Base-by-base conservation (phyloP, 2,113 vertebrate species). In the Castor canadensis region DNA sequence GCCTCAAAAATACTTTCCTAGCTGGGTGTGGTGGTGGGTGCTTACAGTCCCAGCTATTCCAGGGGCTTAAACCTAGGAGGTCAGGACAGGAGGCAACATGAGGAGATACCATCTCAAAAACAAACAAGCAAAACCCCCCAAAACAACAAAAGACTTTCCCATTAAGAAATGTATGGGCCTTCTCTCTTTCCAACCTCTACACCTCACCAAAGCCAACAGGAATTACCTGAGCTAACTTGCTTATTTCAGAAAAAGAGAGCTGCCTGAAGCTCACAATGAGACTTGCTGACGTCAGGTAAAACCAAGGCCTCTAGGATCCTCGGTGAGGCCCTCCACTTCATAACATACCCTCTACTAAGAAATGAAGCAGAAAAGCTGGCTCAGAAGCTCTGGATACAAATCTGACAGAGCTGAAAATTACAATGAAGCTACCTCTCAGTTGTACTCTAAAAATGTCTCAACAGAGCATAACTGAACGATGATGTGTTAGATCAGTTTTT, bases 241-340 rank as follows among this genome's bases (percentile, higher is more conserved):
- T 87, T 45, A 60, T 17, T 71, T 94, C 67, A 94, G 45, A 87
- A 62, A 83, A 15, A 89, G 60, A 71, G 85, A 81, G n/a, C 72
- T 47, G 32, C 45, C 28, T 54, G 35, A 54, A 67, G 72, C 4
- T 28, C 40, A 87, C 20, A 66, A 56, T 60, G 19, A 94, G 56
- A 90, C 26, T 79, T 73, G 69, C 62, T 87, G 32, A 58, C 2
- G 24, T 87, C 58, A 77, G 32, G 28, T 12, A 81, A 81, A 88
- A 64, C 8, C 45, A 43, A 64, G 49, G 32, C 10, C 22, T 85
- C 32, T 6, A 54, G 49, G 87, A 58, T 26, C 9, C 71, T 87
- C 35, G 58, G 9, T 72, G 52, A 83, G 62, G 43, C 22, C n/a
- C 69, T 69, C 4, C 9, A 45, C 47, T 56, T 58, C 11, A 95